These are phyloP conservation scores for Echiichthys vipera DNA, from an alignment of 2,797 vertebrate species.

Conservation along the genomic window DNA sequence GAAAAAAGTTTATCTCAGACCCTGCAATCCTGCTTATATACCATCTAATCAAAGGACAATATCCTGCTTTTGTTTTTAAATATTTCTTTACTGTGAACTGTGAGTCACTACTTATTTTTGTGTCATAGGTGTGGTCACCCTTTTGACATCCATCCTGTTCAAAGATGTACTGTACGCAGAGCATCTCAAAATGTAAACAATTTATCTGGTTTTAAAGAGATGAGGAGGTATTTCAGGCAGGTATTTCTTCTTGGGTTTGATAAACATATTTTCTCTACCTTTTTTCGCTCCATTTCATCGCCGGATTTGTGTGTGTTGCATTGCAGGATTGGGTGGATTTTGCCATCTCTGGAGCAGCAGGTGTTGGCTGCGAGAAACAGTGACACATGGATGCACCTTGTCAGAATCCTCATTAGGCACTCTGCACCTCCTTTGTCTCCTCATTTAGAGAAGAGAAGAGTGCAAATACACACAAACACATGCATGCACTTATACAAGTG, in stretches of 20 bases:
- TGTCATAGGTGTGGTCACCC: background rate
- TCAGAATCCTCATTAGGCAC: conserved; percentile 69
- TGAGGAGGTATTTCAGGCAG: conserved; percentile 21
- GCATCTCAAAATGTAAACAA: background rate
- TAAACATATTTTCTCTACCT: conserved; percentile 20
- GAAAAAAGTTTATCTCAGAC: no score
- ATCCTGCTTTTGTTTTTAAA: background rate
- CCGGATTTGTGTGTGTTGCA: conserved; percentile 28
- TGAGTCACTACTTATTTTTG: background rate
- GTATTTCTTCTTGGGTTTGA: conserved; percentile 29
- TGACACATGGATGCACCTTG: conserved; percentile 67
- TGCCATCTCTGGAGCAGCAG: conserved; percentile 60
- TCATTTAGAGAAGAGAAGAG: conserved; percentile 55
- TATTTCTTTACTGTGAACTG: no score
- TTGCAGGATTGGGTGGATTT: conserved; percentile 24
- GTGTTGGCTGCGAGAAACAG: conserved; percentile 67
- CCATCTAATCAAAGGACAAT: background rate
- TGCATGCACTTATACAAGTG: background rate
- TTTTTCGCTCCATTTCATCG: background rate
- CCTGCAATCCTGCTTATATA: background rate
- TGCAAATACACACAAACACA: background rate
- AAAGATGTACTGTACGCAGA: background rate
- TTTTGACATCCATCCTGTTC: no score
- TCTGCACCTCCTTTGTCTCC: conserved; percentile 63
- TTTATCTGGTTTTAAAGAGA: conserved; percentile 1